Conservation (phyloP, 2,888 invertebrate genomes). For the Ornithoptera alexandrae region DNA sequence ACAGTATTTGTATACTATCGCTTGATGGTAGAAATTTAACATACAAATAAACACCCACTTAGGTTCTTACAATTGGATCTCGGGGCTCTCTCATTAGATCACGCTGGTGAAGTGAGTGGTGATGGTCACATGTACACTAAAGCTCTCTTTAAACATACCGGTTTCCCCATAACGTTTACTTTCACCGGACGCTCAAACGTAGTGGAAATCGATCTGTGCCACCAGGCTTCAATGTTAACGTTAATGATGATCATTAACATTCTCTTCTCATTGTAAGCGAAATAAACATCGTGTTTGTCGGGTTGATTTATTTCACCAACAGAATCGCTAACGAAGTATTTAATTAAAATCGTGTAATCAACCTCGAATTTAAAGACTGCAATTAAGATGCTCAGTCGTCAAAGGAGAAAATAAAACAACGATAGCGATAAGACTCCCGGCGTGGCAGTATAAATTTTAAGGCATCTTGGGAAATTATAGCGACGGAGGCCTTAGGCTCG, state of each 20-base stretch:
- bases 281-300: constrained; percentile 7
- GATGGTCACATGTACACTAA: too few species aligned
- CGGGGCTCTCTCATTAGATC: too few species aligned
- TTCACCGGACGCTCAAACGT: too few species aligned
- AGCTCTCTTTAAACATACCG: too few species aligned
- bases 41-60: too few species aligned
- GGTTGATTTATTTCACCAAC: constrained; percentile 17
- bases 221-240: not conserved
- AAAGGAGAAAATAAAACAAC: constrained; percentile 50
- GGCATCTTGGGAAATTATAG: constrained; percentile 36
- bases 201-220: too few species aligned
- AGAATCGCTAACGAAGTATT: constrained; percentile 50
- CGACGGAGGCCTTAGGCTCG: not conserved
- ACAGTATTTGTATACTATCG: too few species aligned
- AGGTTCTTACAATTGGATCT: too few species aligned
- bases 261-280: constrained; percentile 2
- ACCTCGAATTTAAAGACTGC: constrained; percentile 50
- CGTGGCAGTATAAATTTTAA: constrained; percentile 38
- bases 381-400: constrained; percentile 53
- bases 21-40: too few species aligned
- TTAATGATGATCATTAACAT: not conserved
- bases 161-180: too few species aligned
- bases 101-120: too few species aligned
- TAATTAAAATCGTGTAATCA: constrained; percentile 57
- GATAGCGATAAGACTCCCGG: constrained; percentile 32